Conservation (phyloP, 2,888 invertebrate genomes). For the Endotricha flammealis region DNA sequence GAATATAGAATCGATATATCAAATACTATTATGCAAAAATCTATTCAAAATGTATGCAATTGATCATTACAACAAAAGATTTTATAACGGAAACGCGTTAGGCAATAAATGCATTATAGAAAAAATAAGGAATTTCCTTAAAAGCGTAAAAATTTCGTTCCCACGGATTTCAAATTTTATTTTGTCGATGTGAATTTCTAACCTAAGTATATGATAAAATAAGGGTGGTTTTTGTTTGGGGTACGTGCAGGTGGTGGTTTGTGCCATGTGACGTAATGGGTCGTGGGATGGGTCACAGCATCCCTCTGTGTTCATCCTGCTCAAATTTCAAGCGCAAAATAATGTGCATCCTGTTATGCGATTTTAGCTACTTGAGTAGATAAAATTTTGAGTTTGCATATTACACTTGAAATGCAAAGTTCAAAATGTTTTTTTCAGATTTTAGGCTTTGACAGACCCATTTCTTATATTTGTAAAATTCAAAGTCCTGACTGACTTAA, state of each 20-base stretch:
- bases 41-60: slow-evolving; percentile 31
- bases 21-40: slow-evolving; percentile 19
- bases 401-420: too few species aligned
- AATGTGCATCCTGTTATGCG: slow-evolving; percentile 48
- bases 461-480: too few species aligned
- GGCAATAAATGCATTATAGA: too few species aligned
- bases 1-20: slow-evolving; percentile 1
- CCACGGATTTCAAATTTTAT: slow-evolving; percentile 45
- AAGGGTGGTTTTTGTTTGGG: slow-evolving; percentile 22
- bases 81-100: slow-evolving; percentile 42
- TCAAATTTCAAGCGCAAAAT: slow-evolving; percentile 53
- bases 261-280: slow-evolving; percentile 50
- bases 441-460: too few species aligned
- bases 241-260: slow-evolving; percentile 19
- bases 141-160: slow-evolving; percentile 58
- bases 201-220: slow-evolving; percentile 7
- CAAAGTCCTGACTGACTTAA: too few species aligned
- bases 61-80: slow-evolving; percentile 38
- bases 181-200: too few species aligned
- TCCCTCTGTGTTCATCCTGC: slow-evolving; percentile 65
- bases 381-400: not conserved
- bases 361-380: not conserved
- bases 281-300: slow-evolving; percentile 70
- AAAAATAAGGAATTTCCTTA: slow-evolving; percentile 50
- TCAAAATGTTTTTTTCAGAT: too few species aligned